Evolutionary conservation across 1,140 invertebrate species (phyloP).

Genomic region (Drosophila carrolli): DNA sequence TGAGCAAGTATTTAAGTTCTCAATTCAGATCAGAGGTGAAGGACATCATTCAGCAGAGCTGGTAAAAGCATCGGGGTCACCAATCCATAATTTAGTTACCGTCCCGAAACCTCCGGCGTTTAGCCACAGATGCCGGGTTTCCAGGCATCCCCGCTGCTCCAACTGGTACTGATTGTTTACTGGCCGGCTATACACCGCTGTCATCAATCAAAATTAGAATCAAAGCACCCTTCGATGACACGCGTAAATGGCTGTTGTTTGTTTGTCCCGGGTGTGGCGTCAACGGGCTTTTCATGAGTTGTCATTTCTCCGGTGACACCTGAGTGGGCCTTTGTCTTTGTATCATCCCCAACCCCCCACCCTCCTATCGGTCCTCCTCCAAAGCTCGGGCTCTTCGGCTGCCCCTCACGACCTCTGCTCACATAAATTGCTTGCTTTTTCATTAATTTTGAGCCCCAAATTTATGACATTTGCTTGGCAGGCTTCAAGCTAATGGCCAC

Average conservation of each 20-base stretch:
- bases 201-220: slow-evolving; percentile 80
- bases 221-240: slow-evolving; percentile 49
- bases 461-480: slow-evolving; percentile 51
- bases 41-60: too few relatives aligned
- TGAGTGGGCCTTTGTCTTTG: slow-evolving; percentile 28
- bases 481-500: slow-evolving; percentile 55
- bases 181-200: not conserved
- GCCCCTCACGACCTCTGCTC: slow-evolving; percentile 6
- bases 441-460: slow-evolving; percentile 62
- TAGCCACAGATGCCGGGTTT: not conserved
- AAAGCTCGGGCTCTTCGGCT: not conserved
- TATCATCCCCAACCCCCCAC: too few relatives aligned
- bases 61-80: too few relatives aligned
- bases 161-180: not conserved
- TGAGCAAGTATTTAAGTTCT: too few relatives aligned
- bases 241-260: slow-evolving; percentile 54
- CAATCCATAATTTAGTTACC: too few relatives aligned
- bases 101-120: not conserved
- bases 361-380: too few relatives aligned
- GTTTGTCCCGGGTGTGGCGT: slow-evolving; percentile 1
- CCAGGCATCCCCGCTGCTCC: slow-evolving; percentile 5
- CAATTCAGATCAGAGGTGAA: too few relatives aligned
- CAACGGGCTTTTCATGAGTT: slow-evolving; percentile 52
- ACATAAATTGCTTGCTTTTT: slow-evolving; percentile 60
- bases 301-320: slow-evolving; percentile 55